phyloP scores from a whole-genome alignment of 2,113 vertebrate genomes.

The Seriola aureovittata region DNA sequence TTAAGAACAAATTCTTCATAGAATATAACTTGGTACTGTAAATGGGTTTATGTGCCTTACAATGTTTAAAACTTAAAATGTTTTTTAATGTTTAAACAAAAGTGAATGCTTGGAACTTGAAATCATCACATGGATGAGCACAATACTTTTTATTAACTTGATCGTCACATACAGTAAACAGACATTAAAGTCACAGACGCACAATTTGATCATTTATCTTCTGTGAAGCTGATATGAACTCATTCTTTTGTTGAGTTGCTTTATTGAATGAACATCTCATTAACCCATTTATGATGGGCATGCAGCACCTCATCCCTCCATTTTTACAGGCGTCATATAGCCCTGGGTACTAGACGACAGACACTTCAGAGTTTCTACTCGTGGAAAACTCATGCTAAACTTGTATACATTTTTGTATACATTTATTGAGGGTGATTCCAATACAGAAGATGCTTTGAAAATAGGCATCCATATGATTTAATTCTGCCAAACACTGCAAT shows the following conservation, averaged over 20 bases:
- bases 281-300: constrained; percentile 44
- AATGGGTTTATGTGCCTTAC: neutral
- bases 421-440: constrained; percentile 20
- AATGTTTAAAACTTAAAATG: neutral
- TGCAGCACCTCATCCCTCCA: constrained; percentile 22
- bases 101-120: constrained; percentile 27
- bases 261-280: constrained; percentile 36
- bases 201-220: constrained; percentile 26
- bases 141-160: constrained; percentile 55
- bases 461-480: constrained; percentile 17
- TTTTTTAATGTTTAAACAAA: constrained; percentile 4
- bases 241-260: constrained; percentile 17
- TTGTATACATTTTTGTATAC: constrained; percentile 42
- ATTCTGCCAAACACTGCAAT: constrained; percentile 49
- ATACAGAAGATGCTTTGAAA: constrained; percentile 34
- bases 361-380: constrained; percentile 9
- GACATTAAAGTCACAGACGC: constrained; percentile 52
- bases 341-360: constrained; percentile 1
- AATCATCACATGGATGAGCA: constrained; percentile 32
- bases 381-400: constrained; percentile 36
- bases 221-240: constrained; percentile 22
- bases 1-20: neutral
- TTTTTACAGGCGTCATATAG: constrained; percentile 20
- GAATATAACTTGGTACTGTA: neutral
- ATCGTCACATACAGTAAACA: constrained; percentile 62